phyloP scores from a whole-genome alignment of 2,797 vertebrate genomes.

The Spheniscus humboldti region DNA sequence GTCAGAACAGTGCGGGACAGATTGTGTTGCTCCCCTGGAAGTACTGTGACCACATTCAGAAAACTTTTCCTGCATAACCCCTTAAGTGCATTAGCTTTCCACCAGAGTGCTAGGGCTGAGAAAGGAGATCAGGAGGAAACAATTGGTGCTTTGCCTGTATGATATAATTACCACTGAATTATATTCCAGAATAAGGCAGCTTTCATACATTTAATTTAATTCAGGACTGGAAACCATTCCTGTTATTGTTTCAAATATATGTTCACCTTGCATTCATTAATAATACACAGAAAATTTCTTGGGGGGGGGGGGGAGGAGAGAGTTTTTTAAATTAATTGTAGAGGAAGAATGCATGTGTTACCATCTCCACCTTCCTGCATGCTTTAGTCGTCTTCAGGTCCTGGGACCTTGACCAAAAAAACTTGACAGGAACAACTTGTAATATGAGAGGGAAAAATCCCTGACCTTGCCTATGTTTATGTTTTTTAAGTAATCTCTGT shows the following conservation, averaged over 20 bases:
- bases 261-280: neutral
- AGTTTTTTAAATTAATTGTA: neutral
- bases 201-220: neutral
- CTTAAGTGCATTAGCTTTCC: neutral
- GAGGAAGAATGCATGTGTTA: neutral
- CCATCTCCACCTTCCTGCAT: neutral
- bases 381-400: neutral
- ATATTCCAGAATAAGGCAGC: neutral
- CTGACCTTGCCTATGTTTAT: too few species aligned
- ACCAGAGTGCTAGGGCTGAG: fast-evolving
- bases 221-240: neutral
- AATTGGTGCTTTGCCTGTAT: neutral
- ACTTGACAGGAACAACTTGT: neutral
- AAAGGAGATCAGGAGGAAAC: neutral
- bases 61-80: neutral
- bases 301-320: too few species aligned
- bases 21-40: neutral
- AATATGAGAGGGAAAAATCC: neutral
- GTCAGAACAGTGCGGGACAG: neutral
- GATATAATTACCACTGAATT: neutral
- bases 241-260: neutral
- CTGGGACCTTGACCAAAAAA: neutral
- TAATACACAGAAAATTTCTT: neutral
- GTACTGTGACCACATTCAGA: neutral
- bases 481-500: neutral